Base-by-base conservation (phyloP, 1,140 invertebrate species). In the Pseudomyrmex flavicornis region DNA sequence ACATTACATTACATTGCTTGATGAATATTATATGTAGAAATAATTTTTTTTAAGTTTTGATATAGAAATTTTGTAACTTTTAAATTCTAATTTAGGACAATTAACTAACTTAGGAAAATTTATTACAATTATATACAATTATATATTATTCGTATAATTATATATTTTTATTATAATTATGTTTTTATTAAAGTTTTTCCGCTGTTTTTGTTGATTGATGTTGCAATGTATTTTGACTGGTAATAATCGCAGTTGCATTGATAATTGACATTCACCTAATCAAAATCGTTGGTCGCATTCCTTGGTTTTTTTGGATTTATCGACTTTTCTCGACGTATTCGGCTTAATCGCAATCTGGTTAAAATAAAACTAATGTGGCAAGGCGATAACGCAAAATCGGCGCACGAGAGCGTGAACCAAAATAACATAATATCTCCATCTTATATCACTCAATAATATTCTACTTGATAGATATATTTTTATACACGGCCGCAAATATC, bases 281-380 rank as follows among this genome's bases (percentile, higher is more conserved):
- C 7, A 17, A n/a, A 5, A 13, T n/a, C 7, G 59, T 75, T 48
- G 10, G 15, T 2, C 48, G 46, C 13, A n/a, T 70, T 20, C 2
- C 10, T n/a, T 9, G 48, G 12, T 56, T 35, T 22, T 72, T 52
- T 63, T 46, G 61, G 0, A 56, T 66, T 3, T 7, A 69, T 54
- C 52, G 48, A 83, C 22, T 56, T 48, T 74, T 2, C 1, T 58
- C 56, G 4, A 15, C n/a, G 66, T 22, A 5, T 26, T 65, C 65
- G 76, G 72, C 77, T 65, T 46, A 26, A 26, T 26, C 26, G 26
- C 2, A 8, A 8, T 26, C 44, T 61, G 52, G 70, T 65, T 54
- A 54, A 73, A 59, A 68, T 69, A 73, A 88, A 85, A 88, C 82
- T 62, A 76, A 61, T 58, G 26, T 56, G 35, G 65, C 35, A 35